Conservation (phyloP, 1,140 invertebrate genomes). For the Parasteatoda tepidariorum region DNA sequence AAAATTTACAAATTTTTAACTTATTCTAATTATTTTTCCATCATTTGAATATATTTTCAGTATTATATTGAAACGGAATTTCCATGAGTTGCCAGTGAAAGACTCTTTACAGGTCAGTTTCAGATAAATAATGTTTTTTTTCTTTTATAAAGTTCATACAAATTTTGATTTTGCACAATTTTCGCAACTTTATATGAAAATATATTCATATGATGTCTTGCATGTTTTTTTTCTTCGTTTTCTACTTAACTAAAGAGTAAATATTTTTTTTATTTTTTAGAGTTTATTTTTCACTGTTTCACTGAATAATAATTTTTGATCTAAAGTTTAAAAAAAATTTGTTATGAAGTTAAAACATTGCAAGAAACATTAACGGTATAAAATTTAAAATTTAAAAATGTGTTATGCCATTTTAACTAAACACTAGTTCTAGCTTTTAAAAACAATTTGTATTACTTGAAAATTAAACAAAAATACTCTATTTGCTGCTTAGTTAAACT, state of each 20-base stretch:
- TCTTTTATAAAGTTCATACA: neutral
- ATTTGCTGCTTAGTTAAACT: too few relatives aligned
- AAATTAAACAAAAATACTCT: too few relatives aligned
- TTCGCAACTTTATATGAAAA: slow-evolving; percentile 14
- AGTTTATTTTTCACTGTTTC: too few relatives aligned
- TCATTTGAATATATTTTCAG: slow-evolving; percentile 62
- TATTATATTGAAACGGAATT: slow-evolving; percentile 61
- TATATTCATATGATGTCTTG: slow-evolving; percentile 53
- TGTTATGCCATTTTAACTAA: neutral
- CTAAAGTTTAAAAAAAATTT: too few relatives aligned
- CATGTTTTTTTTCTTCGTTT: neutral
- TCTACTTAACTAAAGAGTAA: neutral
- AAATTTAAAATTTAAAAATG: neutral
- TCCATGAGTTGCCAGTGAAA: slow-evolving; percentile 53
- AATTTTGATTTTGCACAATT: too few relatives aligned
- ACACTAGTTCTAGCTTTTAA: too few relatives aligned
- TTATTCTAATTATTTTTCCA: slow-evolving; percentile 55
- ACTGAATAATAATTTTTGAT: too few relatives aligned
- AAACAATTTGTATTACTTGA: too few relatives aligned
- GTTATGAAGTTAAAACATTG: too few relatives aligned
- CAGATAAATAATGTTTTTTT: slow-evolving; percentile 13
- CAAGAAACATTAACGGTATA: too few relatives aligned
- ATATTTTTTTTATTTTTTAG: too few relatives aligned
- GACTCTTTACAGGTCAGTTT: slow-evolving; percentile 53
- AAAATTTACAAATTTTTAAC: slow-evolving; percentile 25